Evolutionary conservation across 2,113 vertebrate species (phyloP).

Genomic region (Cyprinus carpio): DNA sequence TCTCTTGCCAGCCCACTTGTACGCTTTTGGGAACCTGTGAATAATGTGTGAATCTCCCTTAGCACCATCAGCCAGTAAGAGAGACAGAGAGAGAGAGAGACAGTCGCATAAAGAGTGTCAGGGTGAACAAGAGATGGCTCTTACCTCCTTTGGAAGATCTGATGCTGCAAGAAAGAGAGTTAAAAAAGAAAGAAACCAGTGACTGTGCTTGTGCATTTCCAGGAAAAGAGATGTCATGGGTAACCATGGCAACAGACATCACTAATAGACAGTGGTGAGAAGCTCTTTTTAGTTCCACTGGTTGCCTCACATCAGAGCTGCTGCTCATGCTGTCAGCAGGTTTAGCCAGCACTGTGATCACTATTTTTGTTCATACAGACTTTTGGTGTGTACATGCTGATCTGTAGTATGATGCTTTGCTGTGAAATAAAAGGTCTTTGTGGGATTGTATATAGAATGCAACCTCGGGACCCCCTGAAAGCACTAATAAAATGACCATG

Average conservation of each 20-base stretch:
- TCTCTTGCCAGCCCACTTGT: slow-evolving; percentile 30
- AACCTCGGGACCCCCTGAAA: background rate
- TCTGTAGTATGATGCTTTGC: background rate
- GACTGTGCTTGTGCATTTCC: slow-evolving; percentile 35
- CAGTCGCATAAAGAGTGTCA: background rate
- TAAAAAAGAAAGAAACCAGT: slow-evolving; percentile 30
- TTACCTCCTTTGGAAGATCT: slow-evolving; percentile 14
- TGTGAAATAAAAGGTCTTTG: background rate
- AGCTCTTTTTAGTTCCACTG: slow-evolving; percentile 22
- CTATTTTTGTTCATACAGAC: background rate
- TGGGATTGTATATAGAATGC: background rate
- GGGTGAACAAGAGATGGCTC: slow-evolving; percentile 17
- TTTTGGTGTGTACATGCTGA: background rate
- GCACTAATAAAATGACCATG: background rate
- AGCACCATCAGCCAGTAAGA: slow-evolving; percentile 2
- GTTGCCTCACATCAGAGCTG: slow-evolving; percentile 4
- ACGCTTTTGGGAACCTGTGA: slow-evolving; percentile 31
- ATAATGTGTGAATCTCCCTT: slow-evolving; percentile 38
- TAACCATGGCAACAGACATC: slow-evolving; percentile 45
- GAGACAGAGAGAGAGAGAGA: background rate
- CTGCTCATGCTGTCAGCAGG: background rate
- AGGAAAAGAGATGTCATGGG: slow-evolving; percentile 45
- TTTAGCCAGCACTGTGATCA: background rate
- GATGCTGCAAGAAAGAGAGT: slow-evolving; percentile 11
- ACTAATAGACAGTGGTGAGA: slow-evolving; percentile 1